These are phyloP conservation scores for Oplegnathus fasciatus DNA, from an alignment of 2,113 vertebrate genomes.

Conservation along the genomic window DNA sequence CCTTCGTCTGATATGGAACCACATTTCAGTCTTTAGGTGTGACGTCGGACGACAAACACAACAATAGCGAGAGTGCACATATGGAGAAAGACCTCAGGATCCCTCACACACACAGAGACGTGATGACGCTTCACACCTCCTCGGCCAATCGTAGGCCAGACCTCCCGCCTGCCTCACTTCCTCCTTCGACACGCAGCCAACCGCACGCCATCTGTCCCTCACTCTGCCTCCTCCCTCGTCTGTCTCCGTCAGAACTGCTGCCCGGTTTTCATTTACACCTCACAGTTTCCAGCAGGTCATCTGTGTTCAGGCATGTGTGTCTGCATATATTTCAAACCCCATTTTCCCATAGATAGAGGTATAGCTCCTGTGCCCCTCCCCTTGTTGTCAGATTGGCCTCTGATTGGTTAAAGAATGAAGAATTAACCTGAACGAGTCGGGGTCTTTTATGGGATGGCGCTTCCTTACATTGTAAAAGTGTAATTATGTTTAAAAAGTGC, in stretches of 20 bases:
- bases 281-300: neutral
- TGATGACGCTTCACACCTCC: constrained; percentile 32
- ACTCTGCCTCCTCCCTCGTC: neutral
- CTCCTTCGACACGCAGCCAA: constrained; percentile 37
- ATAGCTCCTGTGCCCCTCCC: too few relatives aligned
- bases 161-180: constrained; percentile 60
- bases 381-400: too few relatives aligned
- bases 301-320: neutral
- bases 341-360: neutral
- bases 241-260: neutral
- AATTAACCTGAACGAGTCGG: too few relatives aligned
- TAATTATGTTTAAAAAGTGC: too few relatives aligned
- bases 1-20: neutral
- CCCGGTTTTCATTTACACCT: neutral
- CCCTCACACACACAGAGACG: constrained; percentile 11
- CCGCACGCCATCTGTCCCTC: constrained; percentile 60
- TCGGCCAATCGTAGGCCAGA: constrained; percentile 41
- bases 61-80: neutral
- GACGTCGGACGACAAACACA: neutral
- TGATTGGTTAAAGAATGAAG: too few relatives aligned
- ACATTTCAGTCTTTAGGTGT: neutral
- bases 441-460: too few relatives aligned
- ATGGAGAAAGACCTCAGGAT: constrained; percentile 21
- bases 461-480: too few relatives aligned
- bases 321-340: neutral